A percentile compares a stretch with the other conserved stretches of the same genome.
These are phyloP conservation scores for Congeria kusceri DNA, from an alignment of 2,888 invertebrate species.

Conservation along the genomic window DNA sequence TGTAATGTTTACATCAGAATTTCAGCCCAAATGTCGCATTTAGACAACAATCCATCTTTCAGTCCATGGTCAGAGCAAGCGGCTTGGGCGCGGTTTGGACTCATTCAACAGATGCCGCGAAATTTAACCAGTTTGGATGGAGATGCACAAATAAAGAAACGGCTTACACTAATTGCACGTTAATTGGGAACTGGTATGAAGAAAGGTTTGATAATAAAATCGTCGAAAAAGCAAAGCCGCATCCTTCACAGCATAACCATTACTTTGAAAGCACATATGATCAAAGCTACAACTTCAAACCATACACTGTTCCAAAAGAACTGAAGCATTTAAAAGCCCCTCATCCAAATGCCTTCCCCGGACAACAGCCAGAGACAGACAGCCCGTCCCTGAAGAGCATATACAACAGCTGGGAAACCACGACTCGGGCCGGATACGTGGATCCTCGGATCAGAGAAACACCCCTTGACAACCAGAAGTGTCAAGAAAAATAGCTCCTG, in stretches of 20 bases:
- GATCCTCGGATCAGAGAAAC: slow-evolving; percentile 74
- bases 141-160: slow-evolving; percentile 82
- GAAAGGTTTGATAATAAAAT: slow-evolving; percentile 79
- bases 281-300: slow-evolving; percentile 74
- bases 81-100: slow-evolving; percentile 81
- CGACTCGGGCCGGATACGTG: slow-evolving; percentile 79
- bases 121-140: slow-evolving; percentile 82
- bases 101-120: slow-evolving; percentile 74
- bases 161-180: slow-evolving; percentile 72
- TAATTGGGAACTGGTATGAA: slow-evolving; percentile 84
- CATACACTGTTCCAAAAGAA: slow-evolving; percentile 77
- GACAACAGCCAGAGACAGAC: slow-evolving; percentile 84
- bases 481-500: too few species aligned
- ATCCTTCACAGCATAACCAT: slow-evolving; percentile 83
- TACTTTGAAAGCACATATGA: slow-evolving; percentile 81
- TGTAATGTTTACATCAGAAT: neutral
- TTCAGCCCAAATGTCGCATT: slow-evolving; percentile 54
- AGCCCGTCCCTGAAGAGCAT: slow-evolving; percentile 67
- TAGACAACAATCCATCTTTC: slow-evolving; percentile 72
- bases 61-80: slow-evolving; percentile 78
- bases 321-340: slow-evolving; percentile 81
- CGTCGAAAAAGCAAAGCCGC: slow-evolving; percentile 73
- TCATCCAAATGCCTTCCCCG: slow-evolving; percentile 80
- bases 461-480: slow-evolving; percentile 55
- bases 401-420: slow-evolving; percentile 84